Evolutionary conservation across 2,888 invertebrate species (phyloP), one percentile per base, ranked within the genome.

Genomic region (Ophion costatus): DNA sequence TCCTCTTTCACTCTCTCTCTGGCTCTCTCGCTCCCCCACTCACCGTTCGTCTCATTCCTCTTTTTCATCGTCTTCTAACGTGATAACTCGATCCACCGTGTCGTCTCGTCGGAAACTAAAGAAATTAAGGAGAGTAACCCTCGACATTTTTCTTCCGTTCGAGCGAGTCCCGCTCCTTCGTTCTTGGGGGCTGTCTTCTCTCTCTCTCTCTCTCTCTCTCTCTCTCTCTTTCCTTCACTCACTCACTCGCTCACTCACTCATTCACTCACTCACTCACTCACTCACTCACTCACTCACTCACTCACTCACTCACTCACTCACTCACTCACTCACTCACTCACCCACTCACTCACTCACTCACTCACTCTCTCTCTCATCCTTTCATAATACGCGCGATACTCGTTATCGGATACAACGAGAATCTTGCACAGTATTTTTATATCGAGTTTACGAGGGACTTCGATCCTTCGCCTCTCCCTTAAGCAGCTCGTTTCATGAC

Each of bases 51-150:
- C 24, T 56, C 38, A 38, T 38, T 38, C 51, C 20, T 75, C 69
- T 45, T 64, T 63, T 56, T 64, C 66, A 57, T 67, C 75, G 77
- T 57, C 61, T 17, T 67, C 66, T 56, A 66, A 63, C 87, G 89
- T 86, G 90, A 91, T 93, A 93, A 93, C 89, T 92, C 90, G 90
- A 93, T 92, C 91, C 88, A 85, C 75, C 85, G 87, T 83, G 83
- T 89, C 87, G 86, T 84, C 74, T 77, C 70, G 79, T 82, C 87
- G 83, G 73, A 81, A 88, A 83, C 87, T 90, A 89, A 90, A 86
- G 84, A 89, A 89, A 89, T 91, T 91, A 92, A 89, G 89, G 87
- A 89, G 86, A 88, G 87, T 85, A 89, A 88, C 89, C 89, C 89
- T 76, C 86, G 83, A 88, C 88, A 89, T 88, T 86, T 79, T 64